These are phyloP conservation scores for Neodiprion virginianus DNA, from an alignment of 1,140 invertebrate genomes.

Conservation along the genomic window DNA sequence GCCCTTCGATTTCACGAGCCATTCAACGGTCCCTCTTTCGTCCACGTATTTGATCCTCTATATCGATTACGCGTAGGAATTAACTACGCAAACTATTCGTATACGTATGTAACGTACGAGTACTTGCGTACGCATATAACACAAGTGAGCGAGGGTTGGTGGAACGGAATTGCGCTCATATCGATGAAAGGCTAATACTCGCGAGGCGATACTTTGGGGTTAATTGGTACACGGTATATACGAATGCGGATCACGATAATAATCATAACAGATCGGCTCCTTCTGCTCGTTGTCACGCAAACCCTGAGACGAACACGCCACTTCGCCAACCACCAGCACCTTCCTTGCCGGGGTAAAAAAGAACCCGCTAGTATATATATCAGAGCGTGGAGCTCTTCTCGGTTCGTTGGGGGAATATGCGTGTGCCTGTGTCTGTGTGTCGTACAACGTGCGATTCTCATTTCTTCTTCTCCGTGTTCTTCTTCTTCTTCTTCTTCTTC, in stretches of 20 bases:
- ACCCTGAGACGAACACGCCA: constrained; percentile 3
- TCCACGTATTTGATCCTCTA: too few species aligned
- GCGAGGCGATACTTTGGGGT: not conserved
- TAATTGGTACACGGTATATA: constrained; percentile 6
- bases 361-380: not conserved
- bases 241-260: not conserved
- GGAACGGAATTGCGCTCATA: too few species aligned
- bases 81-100: too few species aligned
- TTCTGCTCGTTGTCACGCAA: constrained; percentile 1
- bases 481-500: not conserved
- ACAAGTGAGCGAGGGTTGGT: too few species aligned
- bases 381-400: not conserved
- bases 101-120: too few species aligned
- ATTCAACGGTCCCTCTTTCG: too few species aligned
- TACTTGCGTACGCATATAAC: too few species aligned
- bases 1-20: too few species aligned
- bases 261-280: constrained; percentile 4
- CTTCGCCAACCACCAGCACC: not conserved
- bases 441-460: not conserved
- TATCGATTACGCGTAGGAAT: too few species aligned
- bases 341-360: not conserved
- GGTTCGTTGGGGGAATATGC: not conserved
- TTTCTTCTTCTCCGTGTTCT: not conserved
- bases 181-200: not conserved
- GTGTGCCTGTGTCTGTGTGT: too few species aligned